Conservation (phyloP, 2,888 invertebrate species). For the Scaptomyza caliginosa region DNA sequence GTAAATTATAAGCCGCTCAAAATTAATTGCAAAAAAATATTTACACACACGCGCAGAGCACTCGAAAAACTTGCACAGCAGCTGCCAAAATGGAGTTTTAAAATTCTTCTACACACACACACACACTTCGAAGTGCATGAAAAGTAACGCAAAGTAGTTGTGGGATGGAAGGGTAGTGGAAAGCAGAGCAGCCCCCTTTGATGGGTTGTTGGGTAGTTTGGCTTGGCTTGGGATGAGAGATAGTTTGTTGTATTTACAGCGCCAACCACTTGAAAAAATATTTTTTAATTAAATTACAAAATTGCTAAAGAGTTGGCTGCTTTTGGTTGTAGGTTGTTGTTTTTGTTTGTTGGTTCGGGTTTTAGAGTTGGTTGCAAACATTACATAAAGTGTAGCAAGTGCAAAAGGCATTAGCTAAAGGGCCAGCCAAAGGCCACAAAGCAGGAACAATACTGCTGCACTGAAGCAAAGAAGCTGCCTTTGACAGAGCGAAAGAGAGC, state of each 20-base stretch:
- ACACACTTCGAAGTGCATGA: constrained; percentile 42
- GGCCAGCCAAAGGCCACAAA: constrained; percentile 47
- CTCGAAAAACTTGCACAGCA: constrained; percentile 64
- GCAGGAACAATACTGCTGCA: constrained; percentile 46
- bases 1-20: constrained; percentile 80
- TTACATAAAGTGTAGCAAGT: constrained; percentile 28
- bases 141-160: constrained; percentile 56
- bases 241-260: constrained; percentile 79
- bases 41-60: constrained; percentile 68
- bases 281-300: constrained; percentile 80
- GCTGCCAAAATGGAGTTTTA: constrained; percentile 73
- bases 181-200: constrained; percentile 22
- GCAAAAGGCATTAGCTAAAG: constrained; percentile 22
- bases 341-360: neutral
- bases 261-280: constrained; percentile 79
- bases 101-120: constrained; percentile 62
- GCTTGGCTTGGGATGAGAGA: constrained; percentile 21
- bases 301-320: constrained; percentile 74
- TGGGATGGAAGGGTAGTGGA: constrained; percentile 17
- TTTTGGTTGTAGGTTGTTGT: constrained; percentile 25
- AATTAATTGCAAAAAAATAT: constrained; percentile 80
- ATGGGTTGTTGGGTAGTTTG: neutral
- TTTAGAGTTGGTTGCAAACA: neutral
- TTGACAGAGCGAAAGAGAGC: constrained; percentile 1
- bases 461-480: constrained; percentile 12